Evolutionary conservation across 2,888 invertebrate genomes (phyloP).

Genomic region (Chaetogeoica ovagalla): DNA sequence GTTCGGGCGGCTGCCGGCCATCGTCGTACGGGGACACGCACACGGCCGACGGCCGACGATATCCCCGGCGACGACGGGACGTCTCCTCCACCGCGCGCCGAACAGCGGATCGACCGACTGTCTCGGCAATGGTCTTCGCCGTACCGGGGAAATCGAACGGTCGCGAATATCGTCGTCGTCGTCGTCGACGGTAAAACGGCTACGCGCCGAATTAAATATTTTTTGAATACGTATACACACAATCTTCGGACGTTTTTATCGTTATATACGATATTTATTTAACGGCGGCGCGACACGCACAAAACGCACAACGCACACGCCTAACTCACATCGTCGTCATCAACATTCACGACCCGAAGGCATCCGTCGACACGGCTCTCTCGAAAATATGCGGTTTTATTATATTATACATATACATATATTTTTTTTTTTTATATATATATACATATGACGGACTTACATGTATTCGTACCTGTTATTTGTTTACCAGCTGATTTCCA

Average conservation of each 20-base stretch:
- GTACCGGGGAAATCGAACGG: no score
- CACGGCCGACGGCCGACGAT: no score
- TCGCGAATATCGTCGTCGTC: no score
- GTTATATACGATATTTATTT: neutral
- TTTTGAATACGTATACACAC: no score
- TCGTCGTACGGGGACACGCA: neutral
- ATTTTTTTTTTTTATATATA: neutral
- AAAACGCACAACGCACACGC: slow-evolving; percentile 27
- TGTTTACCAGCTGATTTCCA: slow-evolving; percentile 48
- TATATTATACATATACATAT: neutral
- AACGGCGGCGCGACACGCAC: slow-evolving; percentile 14
- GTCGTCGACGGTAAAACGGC: no score
- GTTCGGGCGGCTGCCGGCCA: slow-evolving; percentile 19
- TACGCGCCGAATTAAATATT: no score
- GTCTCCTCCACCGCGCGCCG: neutral
- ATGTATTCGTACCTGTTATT: slow-evolving; percentile 31
- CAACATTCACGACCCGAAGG: slow-evolving; percentile 51
- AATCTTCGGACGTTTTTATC: no score
- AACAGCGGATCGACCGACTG: neutral
- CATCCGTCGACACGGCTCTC: slow-evolving; percentile 9
- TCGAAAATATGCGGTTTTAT: slow-evolving; percentile 41
- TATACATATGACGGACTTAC: no score
- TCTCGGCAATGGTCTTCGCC: neutral
- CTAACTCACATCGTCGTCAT: slow-evolving; percentile 40
- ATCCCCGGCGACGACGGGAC: no score